Evolutionary conservation across 2,113 vertebrate genomes (phyloP).

Genomic region (Sphyrna mokarran): DNA sequence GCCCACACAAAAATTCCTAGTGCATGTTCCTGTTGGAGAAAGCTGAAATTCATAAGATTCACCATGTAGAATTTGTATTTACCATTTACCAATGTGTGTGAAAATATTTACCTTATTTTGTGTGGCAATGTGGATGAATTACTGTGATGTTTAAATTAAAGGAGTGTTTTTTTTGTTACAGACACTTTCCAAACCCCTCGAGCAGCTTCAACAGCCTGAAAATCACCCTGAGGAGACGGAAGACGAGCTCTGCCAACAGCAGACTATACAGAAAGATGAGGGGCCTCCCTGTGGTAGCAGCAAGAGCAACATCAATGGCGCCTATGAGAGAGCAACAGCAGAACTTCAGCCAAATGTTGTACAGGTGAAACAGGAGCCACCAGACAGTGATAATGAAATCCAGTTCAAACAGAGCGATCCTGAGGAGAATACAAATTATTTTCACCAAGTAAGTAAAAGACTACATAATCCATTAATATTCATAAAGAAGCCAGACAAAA

Average conservation of each 20-base stretch:
- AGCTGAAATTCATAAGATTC: background rate
- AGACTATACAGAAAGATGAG: slow-evolving; percentile 77
- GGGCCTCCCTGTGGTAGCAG: slow-evolving; percentile 66
- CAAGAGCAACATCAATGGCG: slow-evolving; percentile 71
- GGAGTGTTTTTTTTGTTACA: slow-evolving; percentile 49
- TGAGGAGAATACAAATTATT: slow-evolving; percentile 80
- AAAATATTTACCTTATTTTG: background rate
- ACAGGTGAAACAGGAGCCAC: slow-evolving; percentile 89
- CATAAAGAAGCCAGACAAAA: background rate
- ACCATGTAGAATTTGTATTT: background rate
- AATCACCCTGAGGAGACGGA: slow-evolving; percentile 85
- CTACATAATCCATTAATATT: background rate
- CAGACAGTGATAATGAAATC: slow-evolving; percentile 81
- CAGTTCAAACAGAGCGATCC: slow-evolving; percentile 73
- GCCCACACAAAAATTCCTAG: background rate
- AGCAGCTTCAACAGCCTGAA: slow-evolving; percentile 88
- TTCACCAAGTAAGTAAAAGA: slow-evolving; percentile 81
- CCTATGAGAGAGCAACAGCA: slow-evolving; percentile 51
- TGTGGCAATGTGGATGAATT: background rate
- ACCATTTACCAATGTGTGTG: background rate
- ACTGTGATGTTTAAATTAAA: background rate
- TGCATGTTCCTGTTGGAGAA: background rate
- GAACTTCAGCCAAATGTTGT: slow-evolving; percentile 70
- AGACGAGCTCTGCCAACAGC: slow-evolving; percentile 76
- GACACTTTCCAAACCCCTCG: slow-evolving; percentile 94